Evolutionary conservation across 2,797 vertebrate genomes (phyloP).

Genomic region (Okamejei kenojei): DNA sequence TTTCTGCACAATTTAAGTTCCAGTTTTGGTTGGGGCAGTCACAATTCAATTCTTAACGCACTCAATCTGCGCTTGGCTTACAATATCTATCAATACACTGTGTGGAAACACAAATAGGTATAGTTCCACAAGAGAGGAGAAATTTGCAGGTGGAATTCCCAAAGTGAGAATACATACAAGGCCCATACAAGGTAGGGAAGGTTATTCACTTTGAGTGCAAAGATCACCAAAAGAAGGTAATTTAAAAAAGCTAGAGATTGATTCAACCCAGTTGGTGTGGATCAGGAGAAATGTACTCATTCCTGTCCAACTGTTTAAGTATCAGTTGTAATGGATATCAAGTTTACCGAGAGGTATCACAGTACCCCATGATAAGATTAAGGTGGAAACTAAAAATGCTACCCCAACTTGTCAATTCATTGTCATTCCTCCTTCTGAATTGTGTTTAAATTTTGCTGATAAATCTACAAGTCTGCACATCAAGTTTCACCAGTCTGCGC

Average conservation of each 20-base stretch:
- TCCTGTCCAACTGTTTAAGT: neutral
- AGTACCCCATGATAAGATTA: neutral
- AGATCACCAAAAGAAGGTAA: neutral
- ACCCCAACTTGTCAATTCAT: neutral
- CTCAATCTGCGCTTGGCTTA: neutral
- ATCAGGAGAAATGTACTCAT: neutral
- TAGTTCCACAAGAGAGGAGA: neutral
- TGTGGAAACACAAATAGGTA: neutral
- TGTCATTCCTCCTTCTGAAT: neutral
- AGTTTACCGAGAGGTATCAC: neutral
- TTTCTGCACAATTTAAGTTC: neutral
- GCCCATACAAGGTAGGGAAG: neutral
- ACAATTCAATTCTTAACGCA: neutral
- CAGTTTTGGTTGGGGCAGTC: neutral
- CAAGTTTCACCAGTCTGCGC: neutral
- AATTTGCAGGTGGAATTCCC: neutral
- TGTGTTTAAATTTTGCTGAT: neutral
- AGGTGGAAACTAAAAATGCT: neutral
- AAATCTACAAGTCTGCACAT: neutral
- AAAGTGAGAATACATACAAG: neutral
- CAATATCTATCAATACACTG: neutral
- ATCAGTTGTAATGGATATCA: neutral
- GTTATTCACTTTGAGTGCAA: neutral
- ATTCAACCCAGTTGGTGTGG: neutral
- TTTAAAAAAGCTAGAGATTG: neutral